Conservation (phyloP, 2,888 invertebrate genomes). For the Eristalis arbustorum region DNA sequence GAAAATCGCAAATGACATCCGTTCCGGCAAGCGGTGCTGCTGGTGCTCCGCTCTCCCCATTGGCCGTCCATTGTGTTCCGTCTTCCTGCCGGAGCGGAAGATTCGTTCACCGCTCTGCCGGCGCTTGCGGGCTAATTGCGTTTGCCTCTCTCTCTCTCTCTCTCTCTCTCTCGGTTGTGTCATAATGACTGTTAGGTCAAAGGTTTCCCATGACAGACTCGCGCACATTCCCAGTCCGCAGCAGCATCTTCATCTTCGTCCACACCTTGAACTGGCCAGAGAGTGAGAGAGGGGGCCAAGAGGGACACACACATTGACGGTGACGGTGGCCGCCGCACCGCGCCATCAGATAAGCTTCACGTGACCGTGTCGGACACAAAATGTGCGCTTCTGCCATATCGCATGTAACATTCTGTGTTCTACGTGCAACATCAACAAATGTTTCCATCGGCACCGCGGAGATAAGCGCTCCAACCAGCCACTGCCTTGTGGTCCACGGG, state of each 20-base stretch:
- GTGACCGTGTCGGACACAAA: constrained; percentile 63
- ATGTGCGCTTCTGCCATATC: constrained; percentile 62
- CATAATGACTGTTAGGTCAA: constrained; percentile 64
- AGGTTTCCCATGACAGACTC: constrained; percentile 16
- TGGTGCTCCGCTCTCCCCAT: neutral
- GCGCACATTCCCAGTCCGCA: constrained; percentile 9
- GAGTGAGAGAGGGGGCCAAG: neutral
- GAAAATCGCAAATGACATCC: constrained; percentile 64
- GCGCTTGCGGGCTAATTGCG: constrained; percentile 3
- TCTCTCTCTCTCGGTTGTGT: constrained; percentile 34
- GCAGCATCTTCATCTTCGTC: constrained; percentile 66
- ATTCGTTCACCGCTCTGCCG: neutral
- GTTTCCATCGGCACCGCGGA: constrained; percentile 49
- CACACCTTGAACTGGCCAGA: constrained; percentile 50
- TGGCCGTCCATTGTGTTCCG: constrained; percentile 42
- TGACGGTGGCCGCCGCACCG: neutral
- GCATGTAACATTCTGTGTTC: constrained; percentile 61
- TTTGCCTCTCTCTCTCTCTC: constrained; percentile 1
- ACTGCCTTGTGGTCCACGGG: no score
- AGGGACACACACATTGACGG: neutral
- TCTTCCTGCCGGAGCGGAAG: constrained; percentile 42
- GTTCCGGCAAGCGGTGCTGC: constrained; percentile 20
- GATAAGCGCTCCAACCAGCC: constrained; percentile 29
- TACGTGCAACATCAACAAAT: constrained; percentile 69
- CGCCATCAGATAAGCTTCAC: constrained; percentile 65